These are phyloP conservation scores for Manacus vitellinus DNA, from an alignment of 2,113 vertebrate genomes.

Conservation along the genomic window DNA sequence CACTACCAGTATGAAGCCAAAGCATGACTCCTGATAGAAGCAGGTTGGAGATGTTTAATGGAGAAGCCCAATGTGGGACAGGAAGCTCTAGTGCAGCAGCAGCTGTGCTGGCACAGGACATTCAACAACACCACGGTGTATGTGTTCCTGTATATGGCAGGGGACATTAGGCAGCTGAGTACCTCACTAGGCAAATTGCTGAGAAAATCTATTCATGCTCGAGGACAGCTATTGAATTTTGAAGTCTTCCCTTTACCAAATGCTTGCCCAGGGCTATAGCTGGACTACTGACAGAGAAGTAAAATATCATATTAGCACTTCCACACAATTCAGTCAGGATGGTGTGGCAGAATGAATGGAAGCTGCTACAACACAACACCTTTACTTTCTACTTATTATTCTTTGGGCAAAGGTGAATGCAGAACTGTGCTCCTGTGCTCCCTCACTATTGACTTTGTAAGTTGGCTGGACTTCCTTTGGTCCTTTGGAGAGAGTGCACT, in stretches of 20 bases:
- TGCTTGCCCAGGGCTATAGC: neutral
- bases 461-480: neutral
- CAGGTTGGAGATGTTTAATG: neutral
- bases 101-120: neutral
- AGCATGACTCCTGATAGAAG: fast-evolving
- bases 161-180: neutral
- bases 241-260: neutral
- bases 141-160: fast-evolving
- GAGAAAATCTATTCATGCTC: neutral
- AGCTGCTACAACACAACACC: neutral
- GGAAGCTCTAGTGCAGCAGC: neutral
- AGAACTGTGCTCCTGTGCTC: neutral
- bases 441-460: neutral
- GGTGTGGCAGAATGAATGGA: neutral
- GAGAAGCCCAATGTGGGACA: neutral
- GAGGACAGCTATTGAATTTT: neutral
- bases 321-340: neutral
- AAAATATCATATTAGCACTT: neutral
- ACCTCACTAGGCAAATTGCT: neutral
- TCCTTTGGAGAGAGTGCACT: slow-evolving; percentile 5
- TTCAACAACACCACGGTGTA: fast-evolving
- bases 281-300: neutral
- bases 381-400: neutral
- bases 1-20: neutral
- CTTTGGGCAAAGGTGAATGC: neutral